phyloP scores from a whole-genome alignment of 2,888 invertebrate species.

The Chouioia cunea region DNA sequence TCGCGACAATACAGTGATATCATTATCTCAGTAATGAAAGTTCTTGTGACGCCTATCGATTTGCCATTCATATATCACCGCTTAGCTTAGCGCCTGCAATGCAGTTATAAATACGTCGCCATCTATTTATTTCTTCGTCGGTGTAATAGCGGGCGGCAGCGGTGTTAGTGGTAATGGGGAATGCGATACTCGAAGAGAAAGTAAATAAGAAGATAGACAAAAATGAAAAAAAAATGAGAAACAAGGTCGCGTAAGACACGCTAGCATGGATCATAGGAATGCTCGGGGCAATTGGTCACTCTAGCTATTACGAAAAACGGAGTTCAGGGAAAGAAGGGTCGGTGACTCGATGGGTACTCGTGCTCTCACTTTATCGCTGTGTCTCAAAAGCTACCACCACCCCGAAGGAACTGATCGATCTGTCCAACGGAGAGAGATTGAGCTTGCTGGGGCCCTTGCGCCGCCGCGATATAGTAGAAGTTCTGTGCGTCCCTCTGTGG shows the following conservation, averaged over 20 bases:
- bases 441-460: slow-evolving; percentile 69
- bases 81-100: slow-evolving; percentile 17
- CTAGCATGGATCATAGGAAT: slow-evolving; percentile 14
- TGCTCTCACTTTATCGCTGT: background rate
- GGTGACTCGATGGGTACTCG: slow-evolving; percentile 31
- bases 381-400: slow-evolving; percentile 56
- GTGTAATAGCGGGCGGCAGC: no score
- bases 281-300: background rate
- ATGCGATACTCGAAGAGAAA: no score
- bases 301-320: background rate
- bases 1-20: slow-evolving; percentile 16
- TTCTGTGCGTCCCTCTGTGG: slow-evolving; percentile 61
- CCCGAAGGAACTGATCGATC: slow-evolving; percentile 85
- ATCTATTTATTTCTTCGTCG: slow-evolving; percentile 22
- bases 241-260: background rate
- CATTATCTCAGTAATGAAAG: slow-evolving; percentile 35
- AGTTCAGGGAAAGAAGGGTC: background rate
- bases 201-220: background rate
- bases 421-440: slow-evolving; percentile 75
- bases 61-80: slow-evolving; percentile 31
- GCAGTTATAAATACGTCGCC: slow-evolving; percentile 30
- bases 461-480: slow-evolving; percentile 67
- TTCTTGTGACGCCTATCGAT: slow-evolving; percentile 13
- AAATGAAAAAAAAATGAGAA: background rate
- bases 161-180: no score